Conservation (phyloP, 2,797 vertebrate species). For the Spinus olivaceus region DNA sequence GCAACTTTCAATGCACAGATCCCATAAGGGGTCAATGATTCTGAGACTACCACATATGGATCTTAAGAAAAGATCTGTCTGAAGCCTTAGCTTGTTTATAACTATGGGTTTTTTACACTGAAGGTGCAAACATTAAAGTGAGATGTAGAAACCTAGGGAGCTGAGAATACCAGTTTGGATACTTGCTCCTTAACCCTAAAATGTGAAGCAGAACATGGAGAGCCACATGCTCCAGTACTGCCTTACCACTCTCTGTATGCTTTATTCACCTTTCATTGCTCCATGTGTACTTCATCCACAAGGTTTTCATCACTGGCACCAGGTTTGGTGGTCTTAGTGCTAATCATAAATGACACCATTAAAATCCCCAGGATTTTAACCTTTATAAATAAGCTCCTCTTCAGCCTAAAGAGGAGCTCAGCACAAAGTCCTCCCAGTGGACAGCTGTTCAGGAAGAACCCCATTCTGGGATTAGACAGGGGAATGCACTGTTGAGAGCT, state of each 20-base stretch:
- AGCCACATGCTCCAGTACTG: not conserved
- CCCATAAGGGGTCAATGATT: not conserved
- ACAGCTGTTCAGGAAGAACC: not conserved
- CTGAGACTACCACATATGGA: not conserved
- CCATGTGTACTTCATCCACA: not conserved
- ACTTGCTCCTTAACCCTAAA: not conserved
- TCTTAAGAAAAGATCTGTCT: not conserved
- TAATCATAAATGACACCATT: not conserved
- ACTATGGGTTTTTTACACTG: not conserved
- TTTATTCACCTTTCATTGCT: not conserved
- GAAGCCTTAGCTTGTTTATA: not conserved
- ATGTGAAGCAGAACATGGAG: not conserved
- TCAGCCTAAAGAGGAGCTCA: not conserved
- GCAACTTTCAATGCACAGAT: not conserved
- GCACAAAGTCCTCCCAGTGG: not conserved
- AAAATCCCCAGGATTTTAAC: not conserved
- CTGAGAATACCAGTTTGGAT: not conserved
- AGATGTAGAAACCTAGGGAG: not conserved
- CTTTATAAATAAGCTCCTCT: not conserved
- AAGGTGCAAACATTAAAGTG: not conserved
- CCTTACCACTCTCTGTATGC: not conserved
- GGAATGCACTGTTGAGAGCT: not conserved
- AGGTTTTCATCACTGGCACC: not conserved
- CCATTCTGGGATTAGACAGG: not conserved
- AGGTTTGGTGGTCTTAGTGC: not conserved